These are phyloP conservation scores for Ctenochaetus hawaiiensis DNA, from an alignment of 2,797 vertebrate species.

Conservation along the genomic window DNA sequence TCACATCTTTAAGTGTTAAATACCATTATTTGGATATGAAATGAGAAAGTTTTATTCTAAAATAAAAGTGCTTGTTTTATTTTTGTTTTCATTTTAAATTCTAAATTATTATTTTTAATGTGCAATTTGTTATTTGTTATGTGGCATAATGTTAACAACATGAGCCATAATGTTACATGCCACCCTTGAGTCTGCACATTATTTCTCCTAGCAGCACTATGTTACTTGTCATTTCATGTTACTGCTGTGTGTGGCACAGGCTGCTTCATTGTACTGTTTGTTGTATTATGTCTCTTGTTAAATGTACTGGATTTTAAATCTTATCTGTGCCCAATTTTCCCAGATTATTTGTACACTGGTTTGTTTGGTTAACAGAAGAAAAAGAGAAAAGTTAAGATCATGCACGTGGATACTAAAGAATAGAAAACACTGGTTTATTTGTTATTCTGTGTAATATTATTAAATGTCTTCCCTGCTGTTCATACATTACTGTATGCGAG, in stretches of 20 bases:
- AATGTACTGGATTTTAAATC: conserved; percentile 1
- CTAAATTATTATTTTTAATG: conserved; percentile 14
- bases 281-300: conserved; percentile 20
- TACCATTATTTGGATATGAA: conserved; percentile 8
- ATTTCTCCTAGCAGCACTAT: conserved; percentile 9
- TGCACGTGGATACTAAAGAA: no score
- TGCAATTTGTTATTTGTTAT: conserved; percentile 16
- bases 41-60: neutral
- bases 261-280: conserved; percentile 27
- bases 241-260: conserved; percentile 4
- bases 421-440: conserved; percentile 10
- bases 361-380: conserved; percentile 28
- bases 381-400: neutral
- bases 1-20: conserved; percentile 17
- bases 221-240: conserved; percentile 4
- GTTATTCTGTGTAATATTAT: conserved; percentile 34
- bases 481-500: conserved; percentile 21
- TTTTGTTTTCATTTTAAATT: conserved; percentile 16
- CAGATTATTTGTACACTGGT: conserved; percentile 30
- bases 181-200: conserved; percentile 19
- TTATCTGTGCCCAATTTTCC: conserved; percentile 24
- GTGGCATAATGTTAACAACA: conserved; percentile 1
- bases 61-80: neutral
- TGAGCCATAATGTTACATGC: conserved; percentile 37
- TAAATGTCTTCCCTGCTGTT: conserved; percentile 40